phyloP scores from a whole-genome alignment of 2,113 vertebrate species.

The Gambusia affinis region DNA sequence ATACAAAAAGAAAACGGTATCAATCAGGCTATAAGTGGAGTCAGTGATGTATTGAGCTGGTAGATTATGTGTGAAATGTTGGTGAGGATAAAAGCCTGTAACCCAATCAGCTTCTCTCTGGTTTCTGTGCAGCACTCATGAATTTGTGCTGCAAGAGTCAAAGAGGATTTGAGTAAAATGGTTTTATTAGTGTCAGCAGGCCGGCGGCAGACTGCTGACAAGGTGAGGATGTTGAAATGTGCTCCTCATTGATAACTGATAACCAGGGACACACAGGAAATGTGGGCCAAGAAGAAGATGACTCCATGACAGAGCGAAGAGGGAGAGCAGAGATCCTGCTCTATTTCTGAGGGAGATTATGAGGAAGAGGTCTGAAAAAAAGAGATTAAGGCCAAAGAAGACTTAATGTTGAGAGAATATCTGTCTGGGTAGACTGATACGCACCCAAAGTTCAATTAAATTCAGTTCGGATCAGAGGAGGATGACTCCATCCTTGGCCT shows the following conservation, averaged over 20 bases:
- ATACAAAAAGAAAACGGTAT: no score
- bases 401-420: conserved; percentile 24
- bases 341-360: conserved; percentile 10
- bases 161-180: conserved; percentile 25
- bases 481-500: not conserved
- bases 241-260: conserved; percentile 30
- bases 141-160: conserved; percentile 8
- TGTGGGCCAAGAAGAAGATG: conserved; percentile 1
- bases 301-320: not conserved
- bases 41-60: not conserved
- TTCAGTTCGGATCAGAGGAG: conserved; percentile 4
- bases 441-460: conserved; percentile 16
- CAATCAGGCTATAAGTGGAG: not conserved
- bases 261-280: conserved; percentile 18
- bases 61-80: not conserved
- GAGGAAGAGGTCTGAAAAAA: conserved; percentile 19
- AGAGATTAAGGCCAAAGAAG: conserved; percentile 30
- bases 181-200: conserved; percentile 45
- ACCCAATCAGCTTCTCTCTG: not conserved
- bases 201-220: conserved; percentile 33
- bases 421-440: conserved; percentile 24
- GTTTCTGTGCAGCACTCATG: not conserved
- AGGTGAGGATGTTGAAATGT: conserved; percentile 43
- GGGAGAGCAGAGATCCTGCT: conserved; percentile 1
- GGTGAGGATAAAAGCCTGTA: not conserved